Base-by-base conservation (phyloP, 2,113 vertebrate genomes). In the Etheostoma spectabile region DNA sequence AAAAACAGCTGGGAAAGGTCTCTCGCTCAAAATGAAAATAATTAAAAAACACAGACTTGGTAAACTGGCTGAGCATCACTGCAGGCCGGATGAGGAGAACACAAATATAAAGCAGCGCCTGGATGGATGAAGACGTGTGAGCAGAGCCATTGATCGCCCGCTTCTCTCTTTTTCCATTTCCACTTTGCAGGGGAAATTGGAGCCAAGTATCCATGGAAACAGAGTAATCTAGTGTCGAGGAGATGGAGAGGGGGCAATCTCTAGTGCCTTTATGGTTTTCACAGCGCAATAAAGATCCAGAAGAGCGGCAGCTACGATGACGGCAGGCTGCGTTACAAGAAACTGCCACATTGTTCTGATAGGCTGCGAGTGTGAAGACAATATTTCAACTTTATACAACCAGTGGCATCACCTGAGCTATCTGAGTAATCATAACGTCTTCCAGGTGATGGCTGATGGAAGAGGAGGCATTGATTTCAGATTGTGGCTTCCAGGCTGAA, bases 201-300 rank as follows among this genome's bases (percentile, higher is more conserved):
- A 88, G 77, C 77, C 80, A 75, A 27, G 90, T 90, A 79, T 71
- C 90, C 87, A 92, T 90, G 88, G 90, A 75, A 90, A 92, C 90
- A 0, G 76, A 78, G 79, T 68, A 82, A 84, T 84, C 33, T 5
- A 14, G 42, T 1, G 6, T 21, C 0, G 51, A 45, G 33, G 19
- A 52, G 57, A 63, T n/a, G 63, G 71, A 70, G 76, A 64, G 62
- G 42, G 62, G 42, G 22, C 22, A 0, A 35, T 73, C 72, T 78
- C 48, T 24, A 19, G 12, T 3, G 42, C 53, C 45, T 84, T 74
- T 22, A 72, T 52, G 77, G 57, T n/a, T 59, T 70, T 71, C 60
- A 0, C 45, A 56, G 24, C 1, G 18, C 33, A 65, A 83, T 60
- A 65, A 82, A 73, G 57, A 55, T 8, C 21, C 8, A 57, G 52